These are phyloP conservation scores for Cancer borealis DNA, from an alignment of 2,888 invertebrate genomes.

Conservation along the genomic window DNA sequence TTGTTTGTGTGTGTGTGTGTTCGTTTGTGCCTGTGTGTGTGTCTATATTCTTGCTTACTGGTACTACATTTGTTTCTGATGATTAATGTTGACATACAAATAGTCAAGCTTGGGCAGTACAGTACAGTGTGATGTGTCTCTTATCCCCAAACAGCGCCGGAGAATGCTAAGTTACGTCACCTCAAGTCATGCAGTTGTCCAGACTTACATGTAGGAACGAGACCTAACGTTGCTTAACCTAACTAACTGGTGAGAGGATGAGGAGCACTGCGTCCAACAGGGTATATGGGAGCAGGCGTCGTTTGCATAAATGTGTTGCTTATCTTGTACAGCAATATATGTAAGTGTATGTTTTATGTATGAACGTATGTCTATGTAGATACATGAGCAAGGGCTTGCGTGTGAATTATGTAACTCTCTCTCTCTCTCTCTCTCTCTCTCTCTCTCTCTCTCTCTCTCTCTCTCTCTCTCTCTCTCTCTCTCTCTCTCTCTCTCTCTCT, in stretches of 20 bases:
- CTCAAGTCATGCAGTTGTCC: not conserved
- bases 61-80: too few species aligned
- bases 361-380: not conserved
- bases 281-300: not conserved
- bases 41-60: not conserved
- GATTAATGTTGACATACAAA: too few species aligned
- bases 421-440: not conserved
- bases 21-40: not conserved
- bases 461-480: conserved; percentile 5
- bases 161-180: too few species aligned
- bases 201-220: not conserved
- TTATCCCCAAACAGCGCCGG: too few species aligned
- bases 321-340: not conserved
- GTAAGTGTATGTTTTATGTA: conserved; percentile 8
- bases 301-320: not conserved
- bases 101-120: too few species aligned
- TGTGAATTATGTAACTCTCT: not conserved
- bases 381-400: not conserved
- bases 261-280: not conserved
- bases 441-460: conserved; percentile 11
- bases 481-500: not conserved
- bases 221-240: not conserved
- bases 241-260: not conserved
- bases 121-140: too few species aligned
- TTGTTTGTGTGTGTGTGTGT: not conserved